A percentile compares a stretch with the other conserved stretches of the same genome.
Evolutionary conservation across 37 sponge, comb jelly and placozoan species (phyloP).

Genomic region (Haliclona indistincta): DNA sequence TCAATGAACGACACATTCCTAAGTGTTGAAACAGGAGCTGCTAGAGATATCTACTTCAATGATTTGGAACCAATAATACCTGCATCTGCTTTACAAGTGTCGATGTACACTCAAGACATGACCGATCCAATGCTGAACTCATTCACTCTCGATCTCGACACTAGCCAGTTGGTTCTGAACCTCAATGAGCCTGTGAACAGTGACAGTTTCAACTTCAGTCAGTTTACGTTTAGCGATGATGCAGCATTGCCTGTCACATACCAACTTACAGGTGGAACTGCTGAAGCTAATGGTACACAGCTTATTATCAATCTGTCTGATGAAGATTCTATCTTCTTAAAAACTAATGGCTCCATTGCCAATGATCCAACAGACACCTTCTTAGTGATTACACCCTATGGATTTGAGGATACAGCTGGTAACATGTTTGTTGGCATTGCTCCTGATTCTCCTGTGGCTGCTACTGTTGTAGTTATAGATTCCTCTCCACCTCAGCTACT

Average conservation of each 20-base stretch:
- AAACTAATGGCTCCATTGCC: conserved; percentile 51
- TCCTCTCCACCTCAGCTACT: conserved; percentile 37
- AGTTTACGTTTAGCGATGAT: conserved; percentile 56
- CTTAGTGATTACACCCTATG: conserved; percentile 47
- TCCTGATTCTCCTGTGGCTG: conserved; percentile 31
- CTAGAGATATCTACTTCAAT: conserved; percentile 70
- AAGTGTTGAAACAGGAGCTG: conserved; percentile 30
- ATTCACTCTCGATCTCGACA: conserved; percentile 68
- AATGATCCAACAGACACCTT: conserved; percentile 45
- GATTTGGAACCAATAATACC: conserved; percentile 32
- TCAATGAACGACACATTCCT: conserved; percentile 46
- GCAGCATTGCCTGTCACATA: conserved; percentile 40
- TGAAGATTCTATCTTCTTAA: conserved; percentile 60
- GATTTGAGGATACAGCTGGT: conserved; percentile 61
- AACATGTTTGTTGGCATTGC: conserved; percentile 61
- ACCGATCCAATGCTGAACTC: conserved; percentile 45
- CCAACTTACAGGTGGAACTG: conserved; percentile 69
- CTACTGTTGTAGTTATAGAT: conserved; percentile 40
- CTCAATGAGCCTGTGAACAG: conserved; percentile 74
- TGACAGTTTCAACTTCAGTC: conserved; percentile 47
- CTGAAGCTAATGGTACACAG: conserved; percentile 13
- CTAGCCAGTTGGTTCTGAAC: conserved; percentile 32
- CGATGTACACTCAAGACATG: conserved; percentile 45
- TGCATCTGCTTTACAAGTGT: conserved; percentile 53
- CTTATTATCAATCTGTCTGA: conserved; percentile 46